These are phyloP conservation scores for Colius striatus DNA, from an alignment of 2,113 vertebrate species.

Conservation along the genomic window DNA sequence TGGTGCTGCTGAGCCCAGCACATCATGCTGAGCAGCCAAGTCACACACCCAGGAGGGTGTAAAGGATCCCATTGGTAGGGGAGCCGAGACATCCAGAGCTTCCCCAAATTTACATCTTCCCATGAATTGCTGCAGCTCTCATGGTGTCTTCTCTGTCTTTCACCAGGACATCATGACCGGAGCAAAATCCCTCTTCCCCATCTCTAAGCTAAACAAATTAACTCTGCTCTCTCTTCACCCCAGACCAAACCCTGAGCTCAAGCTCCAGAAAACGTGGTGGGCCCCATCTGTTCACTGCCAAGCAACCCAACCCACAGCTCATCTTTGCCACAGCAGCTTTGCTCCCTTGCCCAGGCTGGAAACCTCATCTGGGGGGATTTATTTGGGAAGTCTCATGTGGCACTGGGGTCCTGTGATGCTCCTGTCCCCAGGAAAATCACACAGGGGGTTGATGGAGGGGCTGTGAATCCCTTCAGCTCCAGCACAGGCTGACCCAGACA, in stretches of 20 bases:
- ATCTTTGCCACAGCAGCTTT: neutral
- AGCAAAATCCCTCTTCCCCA: neutral
- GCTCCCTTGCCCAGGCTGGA: neutral
- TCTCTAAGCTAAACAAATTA: neutral
- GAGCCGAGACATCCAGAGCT: neutral
- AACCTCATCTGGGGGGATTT: neutral
- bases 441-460: rapidly evolving
- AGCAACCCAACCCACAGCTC: rapidly evolving
- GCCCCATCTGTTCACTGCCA: rapidly evolving
- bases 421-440: neutral
- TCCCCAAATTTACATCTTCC: neutral
- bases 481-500: rapidly evolving
- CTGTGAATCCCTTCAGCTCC: neutral
- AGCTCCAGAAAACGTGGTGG: neutral
- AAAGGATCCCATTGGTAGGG: neutral
- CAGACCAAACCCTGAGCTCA: neutral
- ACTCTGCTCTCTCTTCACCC: neutral
- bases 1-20: neutral
- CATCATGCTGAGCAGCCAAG: neutral
- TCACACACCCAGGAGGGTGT: neutral
- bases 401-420: rapidly evolving
- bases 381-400: neutral
- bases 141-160: neutral
- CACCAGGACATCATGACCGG: neutral
- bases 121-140: neutral